Evolutionary conservation across 2,797 vertebrate species (phyloP).

Genomic region (Semaprochilodus insignis): DNA sequence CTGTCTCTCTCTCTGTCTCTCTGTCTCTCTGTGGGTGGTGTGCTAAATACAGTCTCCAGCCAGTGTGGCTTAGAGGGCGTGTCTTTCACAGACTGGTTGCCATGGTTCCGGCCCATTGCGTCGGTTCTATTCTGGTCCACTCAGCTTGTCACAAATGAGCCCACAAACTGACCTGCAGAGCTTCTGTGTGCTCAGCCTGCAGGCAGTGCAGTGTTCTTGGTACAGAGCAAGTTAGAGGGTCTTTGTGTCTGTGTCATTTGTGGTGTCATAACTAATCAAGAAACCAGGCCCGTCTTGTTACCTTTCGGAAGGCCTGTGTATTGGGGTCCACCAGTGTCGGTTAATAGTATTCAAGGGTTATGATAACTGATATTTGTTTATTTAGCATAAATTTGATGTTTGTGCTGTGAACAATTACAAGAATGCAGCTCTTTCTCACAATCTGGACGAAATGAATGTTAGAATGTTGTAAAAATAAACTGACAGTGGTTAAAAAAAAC

Average conservation of each 20-base stretch:
- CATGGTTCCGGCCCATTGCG: conserved; percentile 20
- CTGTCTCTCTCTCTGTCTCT: background rate
- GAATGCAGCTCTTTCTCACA: too few species aligned
- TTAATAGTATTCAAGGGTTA: too few species aligned
- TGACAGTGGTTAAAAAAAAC: too few species aligned
- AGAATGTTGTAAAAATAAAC: too few species aligned
- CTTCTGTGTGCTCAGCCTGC: background rate
- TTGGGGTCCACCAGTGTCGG: too few species aligned
- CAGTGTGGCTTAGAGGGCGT: conserved; percentile 18
- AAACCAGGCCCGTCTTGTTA: background rate
- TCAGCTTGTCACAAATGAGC: conserved; percentile 15
- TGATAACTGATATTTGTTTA: too few species aligned
- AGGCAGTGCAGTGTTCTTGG: background rate
- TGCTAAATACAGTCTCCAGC: conserved; percentile 48
- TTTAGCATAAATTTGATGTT: too few species aligned
- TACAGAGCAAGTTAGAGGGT: background rate
- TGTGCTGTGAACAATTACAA: too few species aligned
- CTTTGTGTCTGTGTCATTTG: background rate
- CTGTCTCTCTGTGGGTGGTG: conserved; percentile 43
- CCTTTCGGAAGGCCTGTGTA: background rate
- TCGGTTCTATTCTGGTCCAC: conserved; percentile 45
- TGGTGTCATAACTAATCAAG: background rate
- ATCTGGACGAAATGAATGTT: too few species aligned
- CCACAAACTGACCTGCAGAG: conserved; percentile 5
- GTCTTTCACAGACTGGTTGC: conserved; percentile 25